phyloP scores from a whole-genome alignment of 2,113 vertebrate species.

The Sinocyclocheilus anophthalmus region DNA sequence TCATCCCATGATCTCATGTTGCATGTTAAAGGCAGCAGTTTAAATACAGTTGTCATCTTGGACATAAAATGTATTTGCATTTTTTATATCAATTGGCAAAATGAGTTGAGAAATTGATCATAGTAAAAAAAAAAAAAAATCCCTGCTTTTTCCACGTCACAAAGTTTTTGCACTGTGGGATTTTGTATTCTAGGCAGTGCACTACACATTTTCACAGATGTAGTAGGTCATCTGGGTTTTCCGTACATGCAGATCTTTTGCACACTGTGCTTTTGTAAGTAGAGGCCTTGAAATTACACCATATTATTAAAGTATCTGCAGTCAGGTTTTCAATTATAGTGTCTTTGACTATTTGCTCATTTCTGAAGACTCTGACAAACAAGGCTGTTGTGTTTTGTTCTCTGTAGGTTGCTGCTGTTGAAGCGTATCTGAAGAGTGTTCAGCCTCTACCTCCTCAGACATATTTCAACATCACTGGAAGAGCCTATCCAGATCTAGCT shows the following conservation, averaged over 20 bases:
- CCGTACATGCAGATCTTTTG: no score
- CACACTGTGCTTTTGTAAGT: no score
- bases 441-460: conserved; percentile 82
- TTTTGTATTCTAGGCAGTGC: background rate
- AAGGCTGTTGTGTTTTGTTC: conserved; percentile 13
- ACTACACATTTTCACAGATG: background rate
- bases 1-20: background rate
- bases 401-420: conserved; percentile 79
- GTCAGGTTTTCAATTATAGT: background rate
- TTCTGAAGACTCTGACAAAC: background rate
- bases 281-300: no score
- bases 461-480: conserved; percentile 89
- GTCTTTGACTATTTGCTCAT: background rate
- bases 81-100: background rate
- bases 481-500: conserved; percentile 92
- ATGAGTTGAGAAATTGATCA: background rate
- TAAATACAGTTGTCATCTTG: background rate
- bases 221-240: background rate
- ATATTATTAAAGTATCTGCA: no score
- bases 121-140: no score
- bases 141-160: no score
- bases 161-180: background rate
- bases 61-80: background rate
- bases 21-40: background rate
- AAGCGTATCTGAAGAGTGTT: conserved; percentile 74